Percentiles rank a stretch among this genome's conserved stretches.
Conservation (phyloP, 2,113 vertebrate genomes). For the Oostethus manadensis region DNA sequence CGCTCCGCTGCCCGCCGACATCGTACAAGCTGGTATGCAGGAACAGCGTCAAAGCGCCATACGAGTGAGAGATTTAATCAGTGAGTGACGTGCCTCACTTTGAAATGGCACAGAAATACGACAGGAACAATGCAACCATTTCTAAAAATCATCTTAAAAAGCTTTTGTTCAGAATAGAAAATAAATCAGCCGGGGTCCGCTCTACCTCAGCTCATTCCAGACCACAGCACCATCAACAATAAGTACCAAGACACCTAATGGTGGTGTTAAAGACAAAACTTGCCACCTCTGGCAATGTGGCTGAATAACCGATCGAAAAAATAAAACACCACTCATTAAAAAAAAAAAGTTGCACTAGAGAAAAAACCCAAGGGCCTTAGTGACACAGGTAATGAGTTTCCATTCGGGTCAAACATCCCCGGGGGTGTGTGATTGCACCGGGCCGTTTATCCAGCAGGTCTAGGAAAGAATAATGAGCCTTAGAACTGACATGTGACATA, state of each 20-base stretch:
- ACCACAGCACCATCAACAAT: background rate
- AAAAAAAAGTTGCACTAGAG: slow-evolving; percentile 5
- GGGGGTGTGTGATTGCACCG: slow-evolving; percentile 42
- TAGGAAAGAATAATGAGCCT: slow-evolving; percentile 16
- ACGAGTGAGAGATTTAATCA: too few species aligned
- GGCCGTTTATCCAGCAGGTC: slow-evolving; percentile 48
- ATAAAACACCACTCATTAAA: background rate
- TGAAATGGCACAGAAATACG: too few species aligned
- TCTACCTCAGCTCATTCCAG: too few species aligned
- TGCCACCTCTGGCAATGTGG: background rate
- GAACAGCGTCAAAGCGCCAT: background rate
- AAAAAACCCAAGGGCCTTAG: slow-evolving; percentile 38
- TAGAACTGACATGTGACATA: slow-evolving; percentile 29
- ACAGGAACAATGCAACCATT: too few species aligned
- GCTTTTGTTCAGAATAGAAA: too few species aligned
- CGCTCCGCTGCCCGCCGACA: slow-evolving; percentile 64
- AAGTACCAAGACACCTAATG: background rate
- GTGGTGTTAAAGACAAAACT: background rate
- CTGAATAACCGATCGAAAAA: background rate
- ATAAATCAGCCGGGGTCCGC: too few species aligned
- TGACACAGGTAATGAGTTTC: slow-evolving; percentile 60
- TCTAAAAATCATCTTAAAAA: too few species aligned
- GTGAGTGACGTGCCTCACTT: too few species aligned
- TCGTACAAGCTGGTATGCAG: slow-evolving; percentile 63
- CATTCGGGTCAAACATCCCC: slow-evolving; percentile 40